Base-by-base conservation (phyloP, 2,797 vertebrate genomes). In the Podarcis siculus region DNA sequence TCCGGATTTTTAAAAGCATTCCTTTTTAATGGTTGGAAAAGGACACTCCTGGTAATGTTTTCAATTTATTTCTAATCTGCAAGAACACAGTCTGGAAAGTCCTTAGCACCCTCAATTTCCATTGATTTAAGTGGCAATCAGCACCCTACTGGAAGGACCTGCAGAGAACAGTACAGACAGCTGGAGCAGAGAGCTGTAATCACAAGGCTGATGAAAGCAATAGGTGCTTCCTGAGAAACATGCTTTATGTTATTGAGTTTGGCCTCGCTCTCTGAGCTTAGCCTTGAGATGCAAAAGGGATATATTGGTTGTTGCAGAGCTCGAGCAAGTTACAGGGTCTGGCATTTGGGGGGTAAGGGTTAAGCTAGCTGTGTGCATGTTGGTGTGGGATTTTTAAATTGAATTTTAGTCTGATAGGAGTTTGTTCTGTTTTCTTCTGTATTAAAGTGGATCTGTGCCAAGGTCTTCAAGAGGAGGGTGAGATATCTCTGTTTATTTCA, bases 31-130 rank as follows among this genome's bases (percentile, higher is more conserved):
- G 42, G 67, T 82, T 88, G 78, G 45, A 83, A 91, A 91, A 89
- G 90, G 85, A 86, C 89, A 89, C 90, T 91, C 89, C 93, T 93
- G 81, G 92, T 83, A 83, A 87, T 94, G 92, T 94, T 92, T 93
- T 88, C 13, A 39, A 8, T 88, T 27, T 45, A 75, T 77, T 86
- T 78, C 86, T 94, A 87, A 94, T 89, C 30, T 92, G 9, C 25
- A 88, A 89, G 77, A 87, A 87, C 23, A 69, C 49, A 75, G 75
- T 86, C 64, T 86, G 66, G 69, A 67, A 71, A 0, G 0, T 79
- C 71, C 79, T 77, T 39, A 91, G 83, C 0, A 0, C 71, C 81
- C 87, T 91, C 3, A 0, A 55, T 91, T 86, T 49, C 83, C 86
- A 42, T 0, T 86, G 93, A 91, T 95, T 92, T 88, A 55, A 73